phyloP scores from a whole-genome alignment of 2,797 vertebrate species.

The Sebastes elongatus region DNA sequence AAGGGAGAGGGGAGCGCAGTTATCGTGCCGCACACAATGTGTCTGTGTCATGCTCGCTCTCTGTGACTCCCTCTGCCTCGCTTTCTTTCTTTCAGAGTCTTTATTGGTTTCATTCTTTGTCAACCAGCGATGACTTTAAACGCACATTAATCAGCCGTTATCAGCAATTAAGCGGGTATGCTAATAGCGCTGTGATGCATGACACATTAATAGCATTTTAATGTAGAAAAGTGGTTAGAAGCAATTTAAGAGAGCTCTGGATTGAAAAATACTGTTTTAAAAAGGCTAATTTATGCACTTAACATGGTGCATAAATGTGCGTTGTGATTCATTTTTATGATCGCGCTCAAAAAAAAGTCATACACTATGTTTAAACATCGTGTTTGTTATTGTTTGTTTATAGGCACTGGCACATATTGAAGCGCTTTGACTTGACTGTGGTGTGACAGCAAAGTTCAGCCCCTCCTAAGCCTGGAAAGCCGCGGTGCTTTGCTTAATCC shows the following conservation, averaged over 20 bases:
- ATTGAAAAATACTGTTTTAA: background rate
- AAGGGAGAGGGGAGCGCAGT: constrained; percentile 22
- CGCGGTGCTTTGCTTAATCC: constrained; percentile 67
- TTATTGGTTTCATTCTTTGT: constrained; percentile 32
- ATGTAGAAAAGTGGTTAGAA: constrained; percentile 29
- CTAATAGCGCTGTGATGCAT: constrained; percentile 22
- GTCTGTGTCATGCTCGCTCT: constrained; percentile 8
- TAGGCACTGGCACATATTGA: constrained; percentile 22
- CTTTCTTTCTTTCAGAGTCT: constrained; percentile 2
- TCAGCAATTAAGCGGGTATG: constrained; percentile 51
- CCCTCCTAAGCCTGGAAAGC: constrained; percentile 56
- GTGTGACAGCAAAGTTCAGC: constrained; percentile 50
- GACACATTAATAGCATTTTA: constrained; percentile 37
- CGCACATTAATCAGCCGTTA: constrained; percentile 54
- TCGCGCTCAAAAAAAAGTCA: background rate
- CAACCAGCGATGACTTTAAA: constrained; percentile 13
- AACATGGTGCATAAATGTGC: background rate
- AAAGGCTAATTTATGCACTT: background rate
- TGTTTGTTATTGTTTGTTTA: constrained; percentile 38
- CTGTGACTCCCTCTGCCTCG: constrained; percentile 7
- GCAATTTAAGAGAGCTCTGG: background rate
- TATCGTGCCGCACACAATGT: constrained; percentile 32
- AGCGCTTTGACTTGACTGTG: constrained; percentile 41
- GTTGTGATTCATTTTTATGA: background rate
- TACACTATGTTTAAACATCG: background rate